Percentiles rank a stretch among this genome's conserved stretches.
These are phyloP conservation scores for Pseudococcus viburni DNA, from an alignment of 2,888 invertebrate genomes.

Conservation along the genomic window DNA sequence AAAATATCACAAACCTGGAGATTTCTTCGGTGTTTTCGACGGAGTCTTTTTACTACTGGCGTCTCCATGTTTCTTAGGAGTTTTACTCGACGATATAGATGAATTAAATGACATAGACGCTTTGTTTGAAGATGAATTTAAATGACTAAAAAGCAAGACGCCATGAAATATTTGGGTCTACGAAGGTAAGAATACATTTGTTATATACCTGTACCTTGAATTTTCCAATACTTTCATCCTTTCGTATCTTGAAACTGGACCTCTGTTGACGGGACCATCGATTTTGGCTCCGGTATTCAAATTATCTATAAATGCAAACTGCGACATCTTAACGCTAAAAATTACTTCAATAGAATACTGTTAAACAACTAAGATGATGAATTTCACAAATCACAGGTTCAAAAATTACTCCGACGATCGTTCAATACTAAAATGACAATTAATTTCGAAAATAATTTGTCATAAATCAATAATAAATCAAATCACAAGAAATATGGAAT, in stretches of 20 bases:
- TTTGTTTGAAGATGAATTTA: conserved; percentile 75
- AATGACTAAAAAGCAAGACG: conserved; percentile 70
- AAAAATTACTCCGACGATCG: neutral
- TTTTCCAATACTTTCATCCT: conserved; percentile 79
- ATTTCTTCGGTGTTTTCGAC: conserved; percentile 78
- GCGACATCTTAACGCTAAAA: conserved; percentile 71
- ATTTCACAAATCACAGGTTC: neutral
- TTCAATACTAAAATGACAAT: neutral
- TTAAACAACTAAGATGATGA: neutral
- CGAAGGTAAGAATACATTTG: conserved; percentile 48
- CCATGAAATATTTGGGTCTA: conserved; percentile 1
- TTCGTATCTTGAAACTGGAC: conserved; percentile 85
- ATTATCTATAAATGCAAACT: conserved; percentile 86
- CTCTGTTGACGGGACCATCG: conserved; percentile 85
- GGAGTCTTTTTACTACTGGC: conserved; percentile 73
- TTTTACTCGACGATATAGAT: conserved; percentile 68
- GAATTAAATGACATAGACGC: conserved; percentile 72
- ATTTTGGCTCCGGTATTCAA: conserved; percentile 82
- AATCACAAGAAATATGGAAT: conserved; percentile 1
- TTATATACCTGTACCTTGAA: conserved; percentile 70
- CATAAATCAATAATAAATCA: neutral
- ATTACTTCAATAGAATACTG: neutral
- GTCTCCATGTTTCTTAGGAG: conserved; percentile 68
- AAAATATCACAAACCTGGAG: conserved; percentile 74
- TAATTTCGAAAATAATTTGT: conserved; percentile 22